phyloP scores from a whole-genome alignment of 2,888 invertebrate genomes.

The Pammene aurita region DNA sequence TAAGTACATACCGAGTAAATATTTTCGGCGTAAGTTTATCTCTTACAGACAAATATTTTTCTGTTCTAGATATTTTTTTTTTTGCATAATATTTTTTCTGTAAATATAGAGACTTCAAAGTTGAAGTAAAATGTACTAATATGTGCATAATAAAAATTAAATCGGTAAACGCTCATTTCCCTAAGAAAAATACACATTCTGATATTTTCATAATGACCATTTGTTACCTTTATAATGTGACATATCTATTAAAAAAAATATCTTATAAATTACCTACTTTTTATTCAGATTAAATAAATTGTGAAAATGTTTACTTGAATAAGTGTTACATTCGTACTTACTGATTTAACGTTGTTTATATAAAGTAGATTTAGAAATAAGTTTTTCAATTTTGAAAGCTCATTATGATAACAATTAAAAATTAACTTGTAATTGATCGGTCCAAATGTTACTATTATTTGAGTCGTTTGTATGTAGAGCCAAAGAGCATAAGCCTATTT shows the following conservation, averaged over 20 bases:
- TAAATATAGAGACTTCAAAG: background rate
- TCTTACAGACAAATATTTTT: too few relatives aligned
- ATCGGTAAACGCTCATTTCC: slow-evolving; percentile 16
- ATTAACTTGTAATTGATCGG: slow-evolving; percentile 27
- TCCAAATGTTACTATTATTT: slow-evolving; percentile 23
- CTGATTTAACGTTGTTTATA: slow-evolving; percentile 23
- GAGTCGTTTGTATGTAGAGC: slow-evolving; percentile 15
- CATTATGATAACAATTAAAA: slow-evolving; percentile 15
- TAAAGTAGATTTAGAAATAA: slow-evolving; percentile 15
- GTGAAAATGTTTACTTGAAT: slow-evolving; percentile 3
- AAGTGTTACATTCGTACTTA: slow-evolving; percentile 4
- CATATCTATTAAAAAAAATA: background rate
- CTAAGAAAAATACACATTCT: background rate
- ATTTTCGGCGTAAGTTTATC: too few relatives aligned
- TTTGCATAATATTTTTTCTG: background rate
- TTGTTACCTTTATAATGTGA: background rate
- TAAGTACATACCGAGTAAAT: too few relatives aligned
- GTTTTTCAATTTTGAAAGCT: slow-evolving; percentile 15
- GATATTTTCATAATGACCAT: background rate
- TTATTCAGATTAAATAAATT: background rate
- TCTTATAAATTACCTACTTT: slow-evolving; percentile 1
- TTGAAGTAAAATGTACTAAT: background rate
- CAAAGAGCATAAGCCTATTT: slow-evolving; percentile 2
- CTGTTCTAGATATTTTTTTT: too few relatives aligned
- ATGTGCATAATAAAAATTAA: background rate